Conservation (phyloP, 2,797 vertebrate genomes). For the Columba guinea region DNA sequence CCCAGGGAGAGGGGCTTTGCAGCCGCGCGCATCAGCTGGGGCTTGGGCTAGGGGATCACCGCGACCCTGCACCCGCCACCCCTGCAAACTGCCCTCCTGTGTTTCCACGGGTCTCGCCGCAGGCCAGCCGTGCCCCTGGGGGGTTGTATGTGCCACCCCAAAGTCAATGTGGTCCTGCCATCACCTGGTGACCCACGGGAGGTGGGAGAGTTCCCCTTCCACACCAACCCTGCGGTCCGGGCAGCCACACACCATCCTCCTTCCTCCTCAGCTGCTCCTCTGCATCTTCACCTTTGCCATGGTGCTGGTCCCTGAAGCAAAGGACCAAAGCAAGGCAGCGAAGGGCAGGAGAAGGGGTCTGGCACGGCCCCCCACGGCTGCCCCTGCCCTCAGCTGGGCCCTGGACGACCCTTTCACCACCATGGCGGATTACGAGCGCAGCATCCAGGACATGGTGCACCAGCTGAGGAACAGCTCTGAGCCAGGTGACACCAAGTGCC, state of each 20-base stretch:
- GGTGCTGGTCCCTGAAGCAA: conserved; percentile 52
- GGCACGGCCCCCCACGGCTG: conserved; percentile 59
- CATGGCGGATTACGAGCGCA: conserved; percentile 82
- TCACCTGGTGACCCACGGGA: not conserved
- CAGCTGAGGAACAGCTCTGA: conserved; percentile 83
- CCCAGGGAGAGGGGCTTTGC: not conserved
- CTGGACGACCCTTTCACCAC: conserved; percentile 42
- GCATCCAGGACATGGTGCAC: conserved; percentile 83
- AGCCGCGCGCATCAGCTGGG: not conserved
- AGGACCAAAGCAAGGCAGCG: conserved; percentile 58
- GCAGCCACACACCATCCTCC: not conserved
- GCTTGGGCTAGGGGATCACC: not conserved
- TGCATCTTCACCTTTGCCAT: conserved; percentile 73
- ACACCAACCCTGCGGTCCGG: rapidly evolving
- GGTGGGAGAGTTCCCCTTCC: not conserved
- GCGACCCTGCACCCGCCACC: rapidly evolving
- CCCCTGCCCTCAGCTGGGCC: conserved; percentile 68
- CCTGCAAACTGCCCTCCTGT: not conserved
- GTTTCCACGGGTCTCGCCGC: rapidly evolving
- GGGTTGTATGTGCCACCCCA: not conserved
- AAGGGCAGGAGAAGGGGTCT: conserved; percentile 72
- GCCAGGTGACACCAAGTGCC: conserved; percentile 77
- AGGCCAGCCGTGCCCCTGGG: not conserved
- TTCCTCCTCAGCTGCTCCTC: conserved; percentile 72
- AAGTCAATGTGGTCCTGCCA: rapidly evolving